These are phyloP conservation scores for Nipponia nippon DNA, from an alignment of 2,113 vertebrate species.

Conservation along the genomic window DNA sequence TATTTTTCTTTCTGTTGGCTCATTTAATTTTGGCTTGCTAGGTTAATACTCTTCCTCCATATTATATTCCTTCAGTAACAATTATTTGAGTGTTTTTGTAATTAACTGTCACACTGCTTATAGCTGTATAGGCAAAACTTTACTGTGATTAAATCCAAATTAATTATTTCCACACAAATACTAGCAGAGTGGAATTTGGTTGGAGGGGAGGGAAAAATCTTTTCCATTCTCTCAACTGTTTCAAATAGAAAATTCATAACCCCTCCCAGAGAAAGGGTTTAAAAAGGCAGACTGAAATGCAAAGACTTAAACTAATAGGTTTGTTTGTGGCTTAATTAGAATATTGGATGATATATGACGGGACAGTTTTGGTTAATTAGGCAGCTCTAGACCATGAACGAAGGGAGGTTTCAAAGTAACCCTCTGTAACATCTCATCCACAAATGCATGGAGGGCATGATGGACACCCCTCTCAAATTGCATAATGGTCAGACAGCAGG, in stretches of 20 bases:
- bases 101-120: neutral
- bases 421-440: neutral
- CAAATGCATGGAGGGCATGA: accelerated
- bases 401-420: neutral
- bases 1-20: neutral
- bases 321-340: neutral
- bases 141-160: neutral
- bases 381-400: neutral
- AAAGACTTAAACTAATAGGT: neutral
- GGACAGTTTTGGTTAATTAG: neutral
- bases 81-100: neutral
- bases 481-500: neutral
- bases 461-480: neutral
- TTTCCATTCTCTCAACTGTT: neutral
- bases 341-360: neutral
- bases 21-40: neutral
- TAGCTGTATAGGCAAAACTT: neutral
- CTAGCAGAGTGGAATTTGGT: neutral
- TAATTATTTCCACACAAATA: constrained; percentile 11
- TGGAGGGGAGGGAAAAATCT: neutral
- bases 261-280: neutral
- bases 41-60: neutral
- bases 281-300: neutral
- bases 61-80: neutral
- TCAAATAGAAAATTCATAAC: neutral